These are phyloP conservation scores for Acleris emargana DNA, from an alignment of 2,888 invertebrate genomes.

Conservation along the genomic window DNA sequence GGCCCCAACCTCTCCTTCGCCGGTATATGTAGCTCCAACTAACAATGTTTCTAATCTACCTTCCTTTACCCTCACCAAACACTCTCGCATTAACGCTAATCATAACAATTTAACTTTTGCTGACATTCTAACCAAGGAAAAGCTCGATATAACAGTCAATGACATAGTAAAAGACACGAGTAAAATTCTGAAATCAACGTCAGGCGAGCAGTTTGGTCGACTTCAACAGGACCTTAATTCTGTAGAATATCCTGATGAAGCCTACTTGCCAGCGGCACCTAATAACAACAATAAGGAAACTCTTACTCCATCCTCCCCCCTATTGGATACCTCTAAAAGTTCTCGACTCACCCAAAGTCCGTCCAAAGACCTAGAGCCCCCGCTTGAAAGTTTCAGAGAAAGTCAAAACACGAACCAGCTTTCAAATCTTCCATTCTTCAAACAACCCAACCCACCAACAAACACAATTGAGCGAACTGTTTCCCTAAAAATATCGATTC, in stretches of 20 bases:
- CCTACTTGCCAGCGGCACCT: slow-evolving; percentile 51
- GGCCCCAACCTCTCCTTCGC: slow-evolving; percentile 49
- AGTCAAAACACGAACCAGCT: slow-evolving; percentile 58
- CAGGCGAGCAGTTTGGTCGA: slow-evolving; percentile 55
- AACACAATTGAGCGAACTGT: slow-evolving; percentile 77
- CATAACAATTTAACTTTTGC: slow-evolving; percentile 67
- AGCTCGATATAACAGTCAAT: slow-evolving; percentile 68
- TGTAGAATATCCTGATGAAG: slow-evolving; percentile 52
- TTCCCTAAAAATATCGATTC: slow-evolving; percentile 75
- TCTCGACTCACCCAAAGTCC: slow-evolving; percentile 58
- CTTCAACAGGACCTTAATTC: slow-evolving; percentile 51
- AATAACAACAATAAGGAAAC: slow-evolving; percentile 61
- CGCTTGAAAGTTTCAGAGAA: slow-evolving; percentile 50
- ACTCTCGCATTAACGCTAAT: slow-evolving; percentile 51
- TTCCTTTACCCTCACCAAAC: slow-evolving; percentile 50
- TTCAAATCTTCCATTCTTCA: slow-evolving; percentile 65
- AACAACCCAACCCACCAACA: slow-evolving; percentile 58
- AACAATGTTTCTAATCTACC: slow-evolving; percentile 45
- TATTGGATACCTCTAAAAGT: slow-evolving; percentile 52
- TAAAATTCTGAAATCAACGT: slow-evolving; percentile 58
- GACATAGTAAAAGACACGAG: slow-evolving; percentile 72
- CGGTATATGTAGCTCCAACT: slow-evolving; percentile 44
- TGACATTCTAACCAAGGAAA: slow-evolving; percentile 73
- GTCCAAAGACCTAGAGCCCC: slow-evolving; percentile 63
- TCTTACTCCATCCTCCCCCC: slow-evolving; percentile 56